Evolutionary conservation across 2,888 invertebrate genomes (phyloP).

Genomic region (Priocnemis perturbator): DNA sequence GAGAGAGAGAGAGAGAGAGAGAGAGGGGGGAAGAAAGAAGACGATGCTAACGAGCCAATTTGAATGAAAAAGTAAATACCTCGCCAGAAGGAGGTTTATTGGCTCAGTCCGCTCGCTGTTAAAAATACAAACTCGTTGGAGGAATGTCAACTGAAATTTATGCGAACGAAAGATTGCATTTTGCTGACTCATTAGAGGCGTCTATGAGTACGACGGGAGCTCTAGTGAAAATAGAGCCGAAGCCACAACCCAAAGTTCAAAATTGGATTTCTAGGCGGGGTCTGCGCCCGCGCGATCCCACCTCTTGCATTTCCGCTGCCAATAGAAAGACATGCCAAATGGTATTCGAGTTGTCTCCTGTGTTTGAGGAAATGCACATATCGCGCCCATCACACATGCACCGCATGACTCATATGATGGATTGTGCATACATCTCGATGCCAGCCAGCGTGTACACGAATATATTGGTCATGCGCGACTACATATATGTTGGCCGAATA

Average conservation of each 20-base stretch:
- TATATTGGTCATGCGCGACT: no score
- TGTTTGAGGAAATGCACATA: background rate
- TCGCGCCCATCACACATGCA: no score
- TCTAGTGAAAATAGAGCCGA: slow-evolving; percentile 49
- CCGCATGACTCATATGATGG: slow-evolving; percentile 4
- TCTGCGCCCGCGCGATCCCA: slow-evolving; percentile 38
- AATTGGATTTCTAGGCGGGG: slow-evolving; percentile 55
- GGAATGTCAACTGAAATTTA: no score
- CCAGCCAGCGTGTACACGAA: background rate
- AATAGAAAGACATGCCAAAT: slow-evolving; percentile 51
- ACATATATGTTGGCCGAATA: no score
- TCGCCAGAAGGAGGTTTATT: no score
- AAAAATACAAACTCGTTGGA: no score
- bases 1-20: background rate
- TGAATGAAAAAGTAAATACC: no score
- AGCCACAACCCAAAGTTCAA: slow-evolving; percentile 45
- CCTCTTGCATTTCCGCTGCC: slow-evolving; percentile 46
- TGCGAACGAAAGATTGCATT: background rate
- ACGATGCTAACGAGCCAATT: no score
- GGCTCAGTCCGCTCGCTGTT: no score
- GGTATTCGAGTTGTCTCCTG: background rate
- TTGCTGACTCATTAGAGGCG: background rate
- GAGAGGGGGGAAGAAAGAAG: background rate
- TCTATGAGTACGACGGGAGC: no score
- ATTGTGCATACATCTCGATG: slow-evolving; percentile 1